phyloP scores from a whole-genome alignment of 2,113 vertebrate genomes.

The Chlorodrepanis virens region DNA sequence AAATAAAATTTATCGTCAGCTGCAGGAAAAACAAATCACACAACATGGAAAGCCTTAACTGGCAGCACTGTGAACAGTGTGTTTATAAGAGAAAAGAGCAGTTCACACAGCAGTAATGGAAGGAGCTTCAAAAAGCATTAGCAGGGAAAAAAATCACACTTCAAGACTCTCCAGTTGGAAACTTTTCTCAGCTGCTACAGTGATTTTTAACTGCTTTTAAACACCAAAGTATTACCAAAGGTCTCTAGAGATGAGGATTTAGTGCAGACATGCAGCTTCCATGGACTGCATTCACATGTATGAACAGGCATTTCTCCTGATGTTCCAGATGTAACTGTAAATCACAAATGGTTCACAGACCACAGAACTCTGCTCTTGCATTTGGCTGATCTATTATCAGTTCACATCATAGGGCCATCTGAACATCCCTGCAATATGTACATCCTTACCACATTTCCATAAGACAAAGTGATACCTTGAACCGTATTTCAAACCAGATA shows the following conservation, averaged over 20 bases:
- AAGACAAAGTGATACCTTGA: not conserved
- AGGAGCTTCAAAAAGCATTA: not conserved
- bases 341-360: not conserved
- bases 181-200: not conserved
- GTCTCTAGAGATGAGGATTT: not conserved
- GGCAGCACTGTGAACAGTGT: not conserved
- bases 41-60: not conserved
- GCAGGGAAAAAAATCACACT: rapidly evolving
- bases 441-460: not conserved
- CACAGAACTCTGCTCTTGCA: not conserved
- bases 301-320: not conserved
- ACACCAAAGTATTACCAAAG: not conserved
- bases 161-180: not conserved
- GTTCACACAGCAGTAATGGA: not conserved
- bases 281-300: not conserved
- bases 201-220: not conserved
- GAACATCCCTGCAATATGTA: rapidly evolving
- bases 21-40: not conserved
- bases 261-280: rapidly evolving
- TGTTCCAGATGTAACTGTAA: not conserved
- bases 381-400: not conserved
- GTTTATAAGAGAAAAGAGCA: not conserved
- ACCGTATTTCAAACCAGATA: not conserved
- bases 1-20: slow-evolving; percentile 16
- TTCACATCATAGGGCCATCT: not conserved